phyloP scores from a whole-genome alignment of 2,888 invertebrate genomes.

The Cosmia pyralina region DNA sequence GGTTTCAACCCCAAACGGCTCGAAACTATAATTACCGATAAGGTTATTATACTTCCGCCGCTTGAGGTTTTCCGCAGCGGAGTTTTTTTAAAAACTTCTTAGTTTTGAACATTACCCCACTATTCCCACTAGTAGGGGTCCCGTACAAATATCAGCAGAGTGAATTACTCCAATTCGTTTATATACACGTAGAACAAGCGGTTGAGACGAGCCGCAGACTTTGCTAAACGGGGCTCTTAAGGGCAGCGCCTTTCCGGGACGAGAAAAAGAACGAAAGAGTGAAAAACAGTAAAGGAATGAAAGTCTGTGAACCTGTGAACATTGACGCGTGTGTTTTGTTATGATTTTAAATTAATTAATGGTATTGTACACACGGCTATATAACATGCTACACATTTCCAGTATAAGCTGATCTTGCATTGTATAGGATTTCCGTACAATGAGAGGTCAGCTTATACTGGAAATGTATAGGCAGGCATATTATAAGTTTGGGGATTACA shows the following conservation, averaged over 20 bases:
- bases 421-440: too few relatives aligned
- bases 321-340: not conserved
- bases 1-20: too few relatives aligned
- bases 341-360: not conserved
- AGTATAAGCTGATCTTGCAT: too few relatives aligned
- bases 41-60: too few relatives aligned
- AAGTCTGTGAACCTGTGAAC: not conserved
- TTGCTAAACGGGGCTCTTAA: constrained; percentile 41
- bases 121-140: constrained; percentile 25
- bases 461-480: too few relatives aligned
- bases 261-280: not conserved
- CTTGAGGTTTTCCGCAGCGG: too few relatives aligned
- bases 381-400: too few relatives aligned
- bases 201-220: constrained; percentile 39
- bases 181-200: constrained; percentile 57
- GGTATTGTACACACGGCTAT: too few relatives aligned
- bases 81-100: not conserved
- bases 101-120: not conserved
- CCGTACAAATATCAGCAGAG: constrained; percentile 31
- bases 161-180: constrained; percentile 71
- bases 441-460: too few relatives aligned
- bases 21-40: too few relatives aligned
- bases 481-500: too few relatives aligned
- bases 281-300: not conserved
- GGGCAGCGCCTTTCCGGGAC: constrained; percentile 2